phyloP scores from a whole-genome alignment of 2,797 vertebrate genomes.

The Schizopygopsis pylzovi region DNA sequence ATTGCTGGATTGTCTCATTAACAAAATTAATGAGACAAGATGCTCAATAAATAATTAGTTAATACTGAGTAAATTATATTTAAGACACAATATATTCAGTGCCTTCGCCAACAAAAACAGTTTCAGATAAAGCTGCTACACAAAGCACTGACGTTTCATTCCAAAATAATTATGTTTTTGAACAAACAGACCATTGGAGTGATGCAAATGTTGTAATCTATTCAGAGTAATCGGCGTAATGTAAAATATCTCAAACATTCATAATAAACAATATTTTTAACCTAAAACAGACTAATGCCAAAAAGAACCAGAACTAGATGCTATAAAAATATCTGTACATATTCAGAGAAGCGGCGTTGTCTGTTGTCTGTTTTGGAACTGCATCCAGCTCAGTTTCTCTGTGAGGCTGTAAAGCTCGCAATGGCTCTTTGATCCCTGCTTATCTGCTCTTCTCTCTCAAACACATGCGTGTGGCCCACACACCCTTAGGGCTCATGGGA shows the following conservation, averaged over 20 bases:
- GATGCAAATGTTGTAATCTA: not conserved
- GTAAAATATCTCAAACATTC: not conserved
- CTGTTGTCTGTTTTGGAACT: constrained; percentile 40
- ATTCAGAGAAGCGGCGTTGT: not conserved
- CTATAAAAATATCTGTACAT: constrained; percentile 22
- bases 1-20: not conserved
- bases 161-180: not conserved
- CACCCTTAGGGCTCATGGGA: constrained; percentile 49
- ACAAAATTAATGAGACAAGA: not conserved
- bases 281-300: not conserved
- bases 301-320: not conserved
- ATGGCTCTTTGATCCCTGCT: constrained; percentile 41
- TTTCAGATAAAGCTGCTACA: not conserved
- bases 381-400: constrained; percentile 41
- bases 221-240: not conserved
- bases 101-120: not conserved
- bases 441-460: constrained; percentile 40
- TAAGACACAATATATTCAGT: not conserved
- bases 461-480: constrained; percentile 46
- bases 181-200: not conserved
- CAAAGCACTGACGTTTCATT: not conserved
- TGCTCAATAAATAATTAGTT: not conserved
- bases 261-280: not conserved
- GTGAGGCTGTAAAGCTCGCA: constrained; percentile 36
- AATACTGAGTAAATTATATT: not conserved